These are phyloP conservation scores for Clinocottus analis DNA, from an alignment of 2,113 vertebrate species.

Conservation along the genomic window DNA sequence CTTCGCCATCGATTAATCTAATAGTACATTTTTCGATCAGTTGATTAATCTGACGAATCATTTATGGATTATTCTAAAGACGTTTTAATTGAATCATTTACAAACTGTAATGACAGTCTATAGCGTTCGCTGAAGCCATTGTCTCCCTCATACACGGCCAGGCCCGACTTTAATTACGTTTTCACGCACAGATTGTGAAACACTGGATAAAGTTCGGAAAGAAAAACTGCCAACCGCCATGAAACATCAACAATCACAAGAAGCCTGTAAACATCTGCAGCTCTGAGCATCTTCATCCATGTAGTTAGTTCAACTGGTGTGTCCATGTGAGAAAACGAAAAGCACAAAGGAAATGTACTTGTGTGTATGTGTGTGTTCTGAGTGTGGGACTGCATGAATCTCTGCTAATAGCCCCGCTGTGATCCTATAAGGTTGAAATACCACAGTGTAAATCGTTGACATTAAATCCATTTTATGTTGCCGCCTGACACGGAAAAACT, in stretches of 20 bases:
- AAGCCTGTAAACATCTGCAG: not conserved
- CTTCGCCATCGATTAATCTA: not conserved
- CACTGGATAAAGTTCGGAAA: not conserved
- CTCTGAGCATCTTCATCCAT: not conserved
- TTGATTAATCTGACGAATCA: not conserved
- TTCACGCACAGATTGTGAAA: not conserved
- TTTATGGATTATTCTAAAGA: not conserved
- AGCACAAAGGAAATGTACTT: not conserved
- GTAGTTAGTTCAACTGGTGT: not conserved
- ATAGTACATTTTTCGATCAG: not conserved
- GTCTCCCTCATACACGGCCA: not conserved
- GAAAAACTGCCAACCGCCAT: not conserved
- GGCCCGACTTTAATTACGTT: not conserved
- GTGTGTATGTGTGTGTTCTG: not conserved
- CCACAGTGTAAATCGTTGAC: slow-evolving; percentile 64
- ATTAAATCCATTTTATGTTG: slow-evolving; percentile 75
- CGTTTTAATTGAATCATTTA: too few relatives aligned
- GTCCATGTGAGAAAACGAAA: not conserved
- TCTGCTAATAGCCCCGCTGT: slow-evolving; percentile 56
- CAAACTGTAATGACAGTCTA: too few relatives aligned
- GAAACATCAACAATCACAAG: not conserved
- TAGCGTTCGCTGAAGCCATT: too few relatives aligned
- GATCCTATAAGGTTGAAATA: slow-evolving; percentile 68
- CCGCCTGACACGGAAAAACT: slow-evolving; percentile 62
- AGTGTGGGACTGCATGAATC: slow-evolving; percentile 48